Percentiles rank a stretch among this genome's conserved stretches.
These are phyloP conservation scores for Synanthedon myopaeformis DNA, from an alignment of 2,888 invertebrate genomes.

Conservation along the genomic window DNA sequence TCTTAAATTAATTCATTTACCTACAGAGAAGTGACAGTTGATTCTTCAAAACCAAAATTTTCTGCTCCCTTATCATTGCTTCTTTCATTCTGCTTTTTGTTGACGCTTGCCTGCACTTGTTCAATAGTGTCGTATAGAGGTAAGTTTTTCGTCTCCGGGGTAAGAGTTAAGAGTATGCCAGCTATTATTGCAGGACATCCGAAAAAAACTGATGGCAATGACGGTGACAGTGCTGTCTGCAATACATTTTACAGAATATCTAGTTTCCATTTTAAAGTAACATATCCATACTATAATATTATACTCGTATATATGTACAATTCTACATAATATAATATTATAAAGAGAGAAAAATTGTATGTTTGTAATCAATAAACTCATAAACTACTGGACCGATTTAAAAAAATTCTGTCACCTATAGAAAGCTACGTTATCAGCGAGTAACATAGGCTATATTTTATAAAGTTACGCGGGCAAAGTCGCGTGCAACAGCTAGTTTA, in stretches of 20 bases:
- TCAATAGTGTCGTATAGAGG: constrained; percentile 48
- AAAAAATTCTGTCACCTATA: too few relatives aligned
- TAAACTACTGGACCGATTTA: too few relatives aligned
- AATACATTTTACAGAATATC: constrained; percentile 8
- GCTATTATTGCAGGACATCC: constrained; percentile 37
- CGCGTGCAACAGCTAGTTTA: too few relatives aligned
- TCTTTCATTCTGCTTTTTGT: background rate
- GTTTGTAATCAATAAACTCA: too few relatives aligned
- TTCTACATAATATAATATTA: too few relatives aligned
- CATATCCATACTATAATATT: background rate
- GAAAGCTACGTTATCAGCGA: too few relatives aligned
- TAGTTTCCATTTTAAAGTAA: background rate
- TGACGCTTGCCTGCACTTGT: constrained; percentile 30
- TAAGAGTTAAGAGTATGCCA: constrained; percentile 30
- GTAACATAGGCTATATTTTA: too few relatives aligned
- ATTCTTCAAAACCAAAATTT: background rate
- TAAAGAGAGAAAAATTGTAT: too few relatives aligned
- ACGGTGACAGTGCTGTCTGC: constrained; percentile 44
- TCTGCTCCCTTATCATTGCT: background rate
- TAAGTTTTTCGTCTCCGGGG: constrained; percentile 44
- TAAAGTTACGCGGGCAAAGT: too few relatives aligned
- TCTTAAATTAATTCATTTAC: background rate
- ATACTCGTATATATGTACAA: too few relatives aligned
- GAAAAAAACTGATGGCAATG: constrained; percentile 51
- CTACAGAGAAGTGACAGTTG: background rate